Evolutionary conservation across 2,797 vertebrate genomes (phyloP).

Genomic region (Leontocebus nigricollis): DNA sequence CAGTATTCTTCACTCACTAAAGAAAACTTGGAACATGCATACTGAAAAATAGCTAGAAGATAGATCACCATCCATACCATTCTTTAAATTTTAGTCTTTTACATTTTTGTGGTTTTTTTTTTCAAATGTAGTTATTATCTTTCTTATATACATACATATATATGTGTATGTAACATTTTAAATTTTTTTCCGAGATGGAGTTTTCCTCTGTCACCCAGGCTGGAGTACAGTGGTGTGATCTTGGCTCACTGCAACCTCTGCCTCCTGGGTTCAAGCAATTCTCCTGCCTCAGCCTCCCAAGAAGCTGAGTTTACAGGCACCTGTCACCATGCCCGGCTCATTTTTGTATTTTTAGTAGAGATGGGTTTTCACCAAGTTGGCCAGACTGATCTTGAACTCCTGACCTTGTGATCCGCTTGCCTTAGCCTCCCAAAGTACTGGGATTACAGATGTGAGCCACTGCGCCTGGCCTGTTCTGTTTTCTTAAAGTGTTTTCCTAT

Average conservation of each 20-base stretch:
- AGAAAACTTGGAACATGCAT: slow-evolving; percentile 15
- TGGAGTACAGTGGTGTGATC: background rate
- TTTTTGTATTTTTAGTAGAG: background rate
- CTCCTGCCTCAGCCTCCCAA: background rate
- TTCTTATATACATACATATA: background rate
- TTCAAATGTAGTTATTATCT: background rate
- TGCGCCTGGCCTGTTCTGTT: background rate
- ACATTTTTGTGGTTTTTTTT: background rate
- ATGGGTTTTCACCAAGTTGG: background rate
- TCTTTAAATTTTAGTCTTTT: background rate
- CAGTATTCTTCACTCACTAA: background rate
- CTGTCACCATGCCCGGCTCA: background rate
- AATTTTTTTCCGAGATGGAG: background rate
- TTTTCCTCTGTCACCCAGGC: background rate
- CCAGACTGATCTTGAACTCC: background rate
- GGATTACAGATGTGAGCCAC: background rate
- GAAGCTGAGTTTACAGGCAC: background rate
- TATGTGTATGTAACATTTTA: background rate
- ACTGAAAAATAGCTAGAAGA: background rate
- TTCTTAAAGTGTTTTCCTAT: background rate
- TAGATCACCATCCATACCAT: background rate
- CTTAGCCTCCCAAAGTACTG: background rate
- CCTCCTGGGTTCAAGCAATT: background rate
- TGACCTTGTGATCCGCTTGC: background rate
- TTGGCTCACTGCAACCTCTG: background rate